Evolutionary conservation across 2,888 invertebrate genomes (phyloP), one percentile per base, ranked within the genome.

Genomic region (Lepidocyrtinus sp.): DNA sequence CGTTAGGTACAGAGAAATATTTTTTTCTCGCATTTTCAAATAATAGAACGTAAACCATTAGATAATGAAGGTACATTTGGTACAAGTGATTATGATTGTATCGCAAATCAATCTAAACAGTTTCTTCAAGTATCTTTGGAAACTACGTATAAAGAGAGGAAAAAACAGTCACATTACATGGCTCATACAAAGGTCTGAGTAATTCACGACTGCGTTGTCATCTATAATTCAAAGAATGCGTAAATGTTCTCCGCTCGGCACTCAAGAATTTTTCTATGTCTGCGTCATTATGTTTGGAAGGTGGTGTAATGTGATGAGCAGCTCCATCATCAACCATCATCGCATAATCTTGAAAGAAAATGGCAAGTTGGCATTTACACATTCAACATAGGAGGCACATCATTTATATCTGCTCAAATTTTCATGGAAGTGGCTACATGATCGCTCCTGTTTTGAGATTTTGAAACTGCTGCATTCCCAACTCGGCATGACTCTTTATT

Each of bases 191-290:
- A n/a, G 50, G 17, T 50, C 50, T 50, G 50, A 50, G 50, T 50
- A 50, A 50, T 50, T 50, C 50, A 50, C 50, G 75, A 70, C 25
- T 71, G 61, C 46, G 71, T 46, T 80, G 75, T 80, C 80, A 80
- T 75, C 71, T 73, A 69, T 70, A 79, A 79, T 80, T 80, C 80
- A 59, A 80, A 45, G 80, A 80, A 80, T 80, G 80, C 70, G 75
- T 80, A 75, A 67, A 80, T 74, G 68, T 26, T 67, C 65, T 59
- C 68, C 55, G 24, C 45, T 75, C 50, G 12, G 67, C 67, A 55
- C 45, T 50, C 50, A 50, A 50, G 50, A 50, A 50, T 50, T 17
- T 68, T 25, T 50, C 36, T 55, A 17, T 73, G 67, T 21, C 12
- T 36, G 26, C 61, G 46, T 75, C 65, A 67, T 75, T 50, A 59